Percentiles rank a stretch among this genome's conserved stretches.
Conservation (phyloP, 1,140 invertebrate genomes). For the Tenebrio molitor region DNA sequence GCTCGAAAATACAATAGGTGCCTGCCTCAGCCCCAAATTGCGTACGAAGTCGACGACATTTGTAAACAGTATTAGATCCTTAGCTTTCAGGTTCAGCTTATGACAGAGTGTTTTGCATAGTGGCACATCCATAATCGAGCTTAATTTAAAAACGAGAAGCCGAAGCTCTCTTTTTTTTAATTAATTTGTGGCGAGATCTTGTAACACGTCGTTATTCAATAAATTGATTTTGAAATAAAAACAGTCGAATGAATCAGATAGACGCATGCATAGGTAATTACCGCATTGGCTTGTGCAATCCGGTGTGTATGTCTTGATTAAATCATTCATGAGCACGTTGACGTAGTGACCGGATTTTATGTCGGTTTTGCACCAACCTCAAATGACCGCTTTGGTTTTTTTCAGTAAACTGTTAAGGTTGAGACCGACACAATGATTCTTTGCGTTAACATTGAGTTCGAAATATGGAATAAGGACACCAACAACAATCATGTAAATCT, state of each 20-base stretch:
- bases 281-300: not conserved
- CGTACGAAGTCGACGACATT: not conserved
- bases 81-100: too few species aligned
- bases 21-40: not conserved
- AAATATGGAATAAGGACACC: constrained; percentile 33
- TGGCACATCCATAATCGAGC: too few species aligned
- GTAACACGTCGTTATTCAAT: too few species aligned
- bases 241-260: not conserved
- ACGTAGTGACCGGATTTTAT: constrained; percentile 11
- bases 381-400: constrained; percentile 2
- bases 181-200: too few species aligned
- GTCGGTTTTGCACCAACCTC: constrained; percentile 22
- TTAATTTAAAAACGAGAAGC: too few species aligned
- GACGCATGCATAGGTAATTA: constrained; percentile 4
- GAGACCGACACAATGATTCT: constrained; percentile 22
- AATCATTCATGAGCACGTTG: constrained; percentile 11
- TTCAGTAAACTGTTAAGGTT: constrained; percentile 13
- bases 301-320: constrained; percentile 2
- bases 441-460: constrained; percentile 36
- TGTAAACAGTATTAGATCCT: not conserved
- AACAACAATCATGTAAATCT: constrained; percentile 29
- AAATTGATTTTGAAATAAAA: not conserved
- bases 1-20: constrained; percentile 6
- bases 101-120: too few species aligned
- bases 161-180: too few species aligned